Conservation (phyloP, 2,888 invertebrate genomes). For the Strigamia transsilvanica region DNA sequence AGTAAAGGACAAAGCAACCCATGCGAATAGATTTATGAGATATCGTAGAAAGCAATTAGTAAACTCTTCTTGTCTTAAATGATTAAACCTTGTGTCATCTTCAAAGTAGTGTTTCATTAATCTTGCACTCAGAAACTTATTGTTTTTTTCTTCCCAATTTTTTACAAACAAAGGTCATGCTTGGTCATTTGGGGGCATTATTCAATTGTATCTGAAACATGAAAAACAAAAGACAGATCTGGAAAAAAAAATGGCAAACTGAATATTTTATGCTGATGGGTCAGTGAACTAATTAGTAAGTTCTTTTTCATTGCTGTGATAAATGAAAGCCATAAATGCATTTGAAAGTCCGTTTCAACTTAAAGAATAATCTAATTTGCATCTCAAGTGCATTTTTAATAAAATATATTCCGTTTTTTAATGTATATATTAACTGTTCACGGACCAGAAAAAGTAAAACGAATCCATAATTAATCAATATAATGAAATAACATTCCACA, state of each 20-base stretch:
- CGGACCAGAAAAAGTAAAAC: background rate
- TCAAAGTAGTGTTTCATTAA: conserved; percentile 18
- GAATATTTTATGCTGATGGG: conserved; percentile 24
- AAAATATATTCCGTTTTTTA: too few species aligned
- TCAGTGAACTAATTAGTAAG: conserved; percentile 18
- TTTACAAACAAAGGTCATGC: background rate
- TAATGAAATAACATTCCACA: conserved; percentile 6
- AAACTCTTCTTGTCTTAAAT: conserved; percentile 43
- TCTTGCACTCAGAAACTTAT: conserved; percentile 27
- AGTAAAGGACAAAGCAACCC: conserved; percentile 2
- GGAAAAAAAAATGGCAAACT: background rate
- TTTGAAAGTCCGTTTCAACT: conserved; percentile 11
- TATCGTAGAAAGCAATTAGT: conserved; percentile 23
- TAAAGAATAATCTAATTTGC: background rate
- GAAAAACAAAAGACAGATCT: background rate
- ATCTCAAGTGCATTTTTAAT: background rate
- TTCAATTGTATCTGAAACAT: conserved; percentile 24
- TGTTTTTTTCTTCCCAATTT: background rate
- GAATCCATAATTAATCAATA: conserved; percentile 35
- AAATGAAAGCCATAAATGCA: conserved; percentile 1
- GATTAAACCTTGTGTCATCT: conserved; percentile 33
- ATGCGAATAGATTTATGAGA: conserved; percentile 30
- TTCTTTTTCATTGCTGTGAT: background rate
- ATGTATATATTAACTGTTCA: background rate
- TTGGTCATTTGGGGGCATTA: background rate